Conservation (phyloP, 2,113 vertebrate genomes). For the Atlantisia rogersi region DNA sequence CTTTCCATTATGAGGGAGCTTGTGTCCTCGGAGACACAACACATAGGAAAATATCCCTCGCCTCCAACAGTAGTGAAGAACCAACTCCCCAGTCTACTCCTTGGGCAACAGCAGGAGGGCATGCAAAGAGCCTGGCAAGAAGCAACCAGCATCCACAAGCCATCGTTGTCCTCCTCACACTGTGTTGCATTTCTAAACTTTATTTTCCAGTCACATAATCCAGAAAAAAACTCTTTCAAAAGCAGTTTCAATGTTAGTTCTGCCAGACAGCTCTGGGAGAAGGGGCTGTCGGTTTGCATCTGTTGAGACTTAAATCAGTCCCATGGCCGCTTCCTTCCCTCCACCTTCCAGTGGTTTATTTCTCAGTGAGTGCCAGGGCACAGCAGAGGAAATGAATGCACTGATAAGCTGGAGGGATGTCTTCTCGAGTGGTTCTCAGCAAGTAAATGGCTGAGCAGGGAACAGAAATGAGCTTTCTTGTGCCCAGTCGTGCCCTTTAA, state of each 20-base stretch:
- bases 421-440: not conserved
- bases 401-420: not conserved
- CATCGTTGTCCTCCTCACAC: not conserved
- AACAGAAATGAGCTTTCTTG: not conserved
- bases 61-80: not conserved
- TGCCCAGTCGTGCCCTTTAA: not conserved
- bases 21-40: not conserved
- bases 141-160: not conserved
- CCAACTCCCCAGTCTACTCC: not conserved
- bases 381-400: not conserved
- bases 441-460: not conserved
- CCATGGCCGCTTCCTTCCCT: constrained; percentile 11
- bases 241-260: not conserved
- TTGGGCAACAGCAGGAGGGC: not conserved
- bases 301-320: not conserved
- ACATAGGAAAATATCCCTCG: not conserved
- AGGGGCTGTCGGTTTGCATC: not conserved
- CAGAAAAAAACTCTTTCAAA: not conserved
- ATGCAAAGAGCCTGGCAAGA: not conserved
- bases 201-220: not conserved
- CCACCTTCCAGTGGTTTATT: not conserved
- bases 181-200: not conserved
- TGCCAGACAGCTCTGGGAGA: constrained; percentile 17
- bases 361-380: not conserved
- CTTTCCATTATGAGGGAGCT: not conserved